Conservation (phyloP, 2,113 vertebrate species). For the Stegostoma tigrinum region DNA sequence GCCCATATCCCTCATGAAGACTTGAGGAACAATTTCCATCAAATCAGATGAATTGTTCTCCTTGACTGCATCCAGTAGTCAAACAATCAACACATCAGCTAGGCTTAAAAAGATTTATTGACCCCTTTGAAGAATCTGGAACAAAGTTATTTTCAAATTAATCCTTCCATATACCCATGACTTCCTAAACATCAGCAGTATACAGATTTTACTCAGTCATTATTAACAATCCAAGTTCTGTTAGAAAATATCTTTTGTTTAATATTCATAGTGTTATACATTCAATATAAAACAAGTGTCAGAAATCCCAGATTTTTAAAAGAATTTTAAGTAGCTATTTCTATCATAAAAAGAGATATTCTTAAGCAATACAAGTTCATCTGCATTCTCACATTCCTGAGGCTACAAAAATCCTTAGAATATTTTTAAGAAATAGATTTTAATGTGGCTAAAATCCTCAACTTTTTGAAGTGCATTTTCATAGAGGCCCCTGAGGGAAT, state of each 20-base stretch:
- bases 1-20: neutral
- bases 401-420: neutral
- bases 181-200: neutral
- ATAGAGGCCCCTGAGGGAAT: neutral
- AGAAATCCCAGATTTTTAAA: neutral
- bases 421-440: no score
- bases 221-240: neutral
- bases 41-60: neutral
- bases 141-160: neutral
- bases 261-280: neutral
- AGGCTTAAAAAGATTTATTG: neutral
- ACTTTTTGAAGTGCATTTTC: conserved; percentile 3
- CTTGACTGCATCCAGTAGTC: neutral
- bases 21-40: neutral
- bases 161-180: neutral
- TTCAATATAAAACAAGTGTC: neutral
- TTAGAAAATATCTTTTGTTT: neutral
- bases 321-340: neutral
- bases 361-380: neutral
- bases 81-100: neutral
- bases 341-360: neutral
- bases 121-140: neutral
- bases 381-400: neutral
- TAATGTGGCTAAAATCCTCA: neutral
- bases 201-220: neutral